Base-by-base conservation (phyloP, 2,113 vertebrate species). In the Ramphastos sulfuratus region DNA sequence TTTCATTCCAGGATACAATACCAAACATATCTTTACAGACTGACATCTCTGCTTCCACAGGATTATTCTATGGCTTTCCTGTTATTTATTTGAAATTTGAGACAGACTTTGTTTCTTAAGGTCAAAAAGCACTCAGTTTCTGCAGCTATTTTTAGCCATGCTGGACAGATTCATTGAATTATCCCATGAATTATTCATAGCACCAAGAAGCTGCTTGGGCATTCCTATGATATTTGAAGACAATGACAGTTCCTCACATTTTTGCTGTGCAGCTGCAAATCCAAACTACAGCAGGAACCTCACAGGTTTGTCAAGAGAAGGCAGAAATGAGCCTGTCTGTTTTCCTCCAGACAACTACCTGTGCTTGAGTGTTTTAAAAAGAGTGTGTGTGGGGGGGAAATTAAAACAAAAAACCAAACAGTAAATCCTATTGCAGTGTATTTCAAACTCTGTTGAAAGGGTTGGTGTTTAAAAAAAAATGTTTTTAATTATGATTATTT, bases 131-230 rank as follows among this genome's bases (percentile, higher is more conserved):
- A 63, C 64, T 94, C 70, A 9, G 75, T 67, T 96, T 83, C 88
- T 56, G 46, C n/a, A 95, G 80, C 81, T 97, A 93, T 94, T 97
- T 97, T 96, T 97, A 97, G 89, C 60, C 46, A 37, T 13, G 12
- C 64, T 93, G 87, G 94, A 66, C 63, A 74, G 88, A 91, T 85
- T 80, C 69, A n/a, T 58, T 85, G 73, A 94, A 93, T 83, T 89
- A 95, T 55, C 31, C 80, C 42, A 71, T 96, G 81, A 94, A 97
- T 97, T 97, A 97, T 97, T 97, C 91, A 97, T 65, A 64, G 27
- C 16, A 25, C 18, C 15, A 55, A 92, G 81, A 94, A 94, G 78
- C 31, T 66, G 64, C 46, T 55, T 46, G 56, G 67, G 35, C 72
- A 84, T 89, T 93, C 82, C 59, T 92, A 50, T 88, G 91, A 54